A percentile compares a stretch with the other conserved stretches of the same genome.
Conservation (phyloP, 2,797 vertebrate genomes). For the Crocodylus rhombifer region DNA sequence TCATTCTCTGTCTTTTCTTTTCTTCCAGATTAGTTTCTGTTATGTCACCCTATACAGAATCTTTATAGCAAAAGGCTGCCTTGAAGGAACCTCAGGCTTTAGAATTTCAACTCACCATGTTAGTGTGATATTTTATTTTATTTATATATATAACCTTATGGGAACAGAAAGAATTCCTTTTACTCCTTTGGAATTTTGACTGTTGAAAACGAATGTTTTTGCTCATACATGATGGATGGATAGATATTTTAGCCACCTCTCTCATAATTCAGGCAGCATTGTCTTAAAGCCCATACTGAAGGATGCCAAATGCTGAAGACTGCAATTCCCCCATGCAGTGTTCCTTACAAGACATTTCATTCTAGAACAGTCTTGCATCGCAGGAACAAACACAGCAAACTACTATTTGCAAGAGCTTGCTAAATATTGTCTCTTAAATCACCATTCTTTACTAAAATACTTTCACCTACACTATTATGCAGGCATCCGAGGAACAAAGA, state of each 20-base stretch:
- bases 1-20: constrained; percentile 70
- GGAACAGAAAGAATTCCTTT: not conserved
- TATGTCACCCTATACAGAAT: constrained; percentile 52
- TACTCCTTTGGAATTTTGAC: not conserved
- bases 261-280: accelerated
- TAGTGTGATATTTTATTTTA: not conserved
- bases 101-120: constrained; percentile 9
- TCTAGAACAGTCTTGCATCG: not conserved
- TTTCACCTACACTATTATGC: constrained; percentile 7
- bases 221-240: not conserved
- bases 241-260: not conserved
- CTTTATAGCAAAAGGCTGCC: not conserved
- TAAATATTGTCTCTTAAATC: not conserved
- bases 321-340: not conserved
- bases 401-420: not conserved
- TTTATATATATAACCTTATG: not conserved
- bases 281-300: not conserved
- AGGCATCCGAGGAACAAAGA: not conserved
- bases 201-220: not conserved
- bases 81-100: constrained; percentile 19
- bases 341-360: not conserved
- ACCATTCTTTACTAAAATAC: not conserved
- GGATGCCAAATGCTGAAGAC: not conserved
- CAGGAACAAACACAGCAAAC: not conserved
- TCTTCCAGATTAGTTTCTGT: constrained; percentile 45